Conservation (phyloP, 2,888 invertebrate genomes). For the Platerodrilus igneus region DNA sequence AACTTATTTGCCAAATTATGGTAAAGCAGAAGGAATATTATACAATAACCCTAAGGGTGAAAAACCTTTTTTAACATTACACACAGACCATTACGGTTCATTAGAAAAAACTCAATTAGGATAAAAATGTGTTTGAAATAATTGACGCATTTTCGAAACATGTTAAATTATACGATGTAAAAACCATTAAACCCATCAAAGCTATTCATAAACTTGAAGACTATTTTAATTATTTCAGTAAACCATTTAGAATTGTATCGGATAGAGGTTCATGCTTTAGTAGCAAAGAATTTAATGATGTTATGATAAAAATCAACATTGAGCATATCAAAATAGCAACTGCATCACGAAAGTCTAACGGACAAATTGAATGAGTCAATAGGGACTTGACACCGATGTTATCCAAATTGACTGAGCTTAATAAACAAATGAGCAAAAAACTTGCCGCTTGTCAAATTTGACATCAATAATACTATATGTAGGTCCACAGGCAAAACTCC, state of each 20-base stretch:
- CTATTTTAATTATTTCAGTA: conserved; percentile 18
- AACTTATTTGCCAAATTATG: neutral
- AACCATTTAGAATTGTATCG: conserved; percentile 24
- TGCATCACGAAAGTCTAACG: conserved; percentile 33
- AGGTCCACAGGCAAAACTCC: too few relatives aligned
- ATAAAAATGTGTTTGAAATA: neutral
- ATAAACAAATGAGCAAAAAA: too few relatives aligned
- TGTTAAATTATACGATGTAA: conserved; percentile 1
- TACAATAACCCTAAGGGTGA: conserved; percentile 5
- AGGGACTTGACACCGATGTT: too few relatives aligned
- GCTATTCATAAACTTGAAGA: neutral
- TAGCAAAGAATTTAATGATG: conserved; percentile 28
- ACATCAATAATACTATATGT: too few relatives aligned
- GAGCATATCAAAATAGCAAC: too few relatives aligned
- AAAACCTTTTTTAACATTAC: neutral
- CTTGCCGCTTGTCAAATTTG: too few relatives aligned
- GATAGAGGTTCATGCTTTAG: conserved; percentile 35
- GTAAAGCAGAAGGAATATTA: neutral
- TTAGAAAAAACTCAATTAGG: neutral
- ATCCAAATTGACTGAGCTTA: too few relatives aligned
- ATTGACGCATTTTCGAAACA: conserved; percentile 3
- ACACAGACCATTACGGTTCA: conserved; percentile 4
- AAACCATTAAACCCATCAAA: neutral
- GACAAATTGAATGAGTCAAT: conserved; percentile 33
- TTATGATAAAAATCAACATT: conserved; percentile 22